phyloP scores from a whole-genome alignment of 2,113 vertebrate species.

The Syngnathus floridae region DNA sequence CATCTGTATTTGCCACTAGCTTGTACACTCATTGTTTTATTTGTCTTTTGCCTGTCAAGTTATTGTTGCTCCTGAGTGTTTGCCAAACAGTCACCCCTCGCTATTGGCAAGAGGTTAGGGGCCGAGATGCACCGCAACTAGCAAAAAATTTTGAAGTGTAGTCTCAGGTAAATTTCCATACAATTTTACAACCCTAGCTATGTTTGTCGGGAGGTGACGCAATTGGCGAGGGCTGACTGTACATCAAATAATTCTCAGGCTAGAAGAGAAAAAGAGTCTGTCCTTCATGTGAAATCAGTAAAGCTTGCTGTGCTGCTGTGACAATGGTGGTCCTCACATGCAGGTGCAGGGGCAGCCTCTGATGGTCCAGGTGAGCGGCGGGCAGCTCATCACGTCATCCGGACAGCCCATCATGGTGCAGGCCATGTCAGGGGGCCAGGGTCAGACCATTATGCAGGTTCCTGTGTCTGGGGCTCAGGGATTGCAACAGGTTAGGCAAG shows the following conservation, averaged over 20 bases:
- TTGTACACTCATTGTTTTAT: background rate
- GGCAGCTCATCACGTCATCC: slow-evolving; percentile 95
- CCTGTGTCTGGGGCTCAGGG: slow-evolving; percentile 93
- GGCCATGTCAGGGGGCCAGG: slow-evolving; percentile 92
- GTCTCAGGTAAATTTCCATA: background rate
- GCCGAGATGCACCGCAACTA: background rate
- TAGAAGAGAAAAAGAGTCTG: background rate
- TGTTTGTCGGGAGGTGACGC: background rate
- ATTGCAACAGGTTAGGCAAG: slow-evolving; percentile 83
- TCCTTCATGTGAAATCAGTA: background rate
- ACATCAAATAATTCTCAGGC: background rate
- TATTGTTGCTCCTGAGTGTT: background rate
- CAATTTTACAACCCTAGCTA: background rate
- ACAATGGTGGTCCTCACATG: slow-evolving; percentile 22
- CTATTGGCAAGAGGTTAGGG: background rate
- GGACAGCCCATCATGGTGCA: slow-evolving; percentile 99
- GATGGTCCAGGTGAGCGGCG: slow-evolving; percentile 98
- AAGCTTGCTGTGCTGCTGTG: slow-evolving; percentile 2
- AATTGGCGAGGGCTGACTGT: background rate
- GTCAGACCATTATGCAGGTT: slow-evolving; percentile 97
- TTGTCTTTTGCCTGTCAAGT: background rate
- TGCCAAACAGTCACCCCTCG: background rate
- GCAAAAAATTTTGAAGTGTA: too few relatives aligned
- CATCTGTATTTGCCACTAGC: background rate
- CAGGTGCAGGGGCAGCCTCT: slow-evolving; percentile 95